Percentiles rank a stretch among this genome's conserved stretches.
phyloP scores from a whole-genome alignment of 2,797 vertebrate species.

The Schizopygopsis pylzovi region DNA sequence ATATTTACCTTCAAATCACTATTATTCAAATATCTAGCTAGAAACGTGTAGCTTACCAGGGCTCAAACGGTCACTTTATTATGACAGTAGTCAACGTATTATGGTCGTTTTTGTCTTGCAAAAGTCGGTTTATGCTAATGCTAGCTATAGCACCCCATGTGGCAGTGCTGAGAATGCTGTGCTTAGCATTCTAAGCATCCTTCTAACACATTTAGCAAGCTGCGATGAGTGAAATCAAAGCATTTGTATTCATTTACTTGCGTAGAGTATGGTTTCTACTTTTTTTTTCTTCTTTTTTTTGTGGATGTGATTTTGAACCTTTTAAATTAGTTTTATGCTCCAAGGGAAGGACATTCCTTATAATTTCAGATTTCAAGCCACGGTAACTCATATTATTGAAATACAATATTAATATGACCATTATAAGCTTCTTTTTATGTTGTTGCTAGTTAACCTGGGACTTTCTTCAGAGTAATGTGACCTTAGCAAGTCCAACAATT shows the following conservation, averaged over 20 bases:
- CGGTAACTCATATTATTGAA: neutral
- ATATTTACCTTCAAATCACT: neutral
- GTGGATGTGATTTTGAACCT: constrained; percentile 31
- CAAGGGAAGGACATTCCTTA: neutral
- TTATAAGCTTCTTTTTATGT: neutral
- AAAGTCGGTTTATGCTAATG: neutral
- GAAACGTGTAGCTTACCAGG: neutral
- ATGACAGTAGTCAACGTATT: neutral
- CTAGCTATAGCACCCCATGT: neutral
- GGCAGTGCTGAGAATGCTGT: constrained; percentile 1
- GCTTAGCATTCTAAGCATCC: neutral
- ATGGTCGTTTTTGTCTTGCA: neutral
- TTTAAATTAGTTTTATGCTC: constrained; percentile 25
- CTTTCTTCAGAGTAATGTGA: neutral
- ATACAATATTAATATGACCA: neutral
- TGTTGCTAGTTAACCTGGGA: constrained; percentile 2
- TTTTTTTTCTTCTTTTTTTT: constrained; percentile 2
- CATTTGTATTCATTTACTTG: constrained; percentile 13
- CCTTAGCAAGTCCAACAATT: neutral
- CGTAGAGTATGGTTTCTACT: constrained; percentile 11
- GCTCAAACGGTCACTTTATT: neutral
- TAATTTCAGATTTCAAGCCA: neutral
- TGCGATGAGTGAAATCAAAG: neutral
- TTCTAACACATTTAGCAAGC: constrained; percentile 7
- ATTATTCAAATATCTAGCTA: neutral